A percentile compares a stretch with the other conserved stretches of the same genome.
Evolutionary conservation across 2,888 invertebrate genomes (phyloP).

Genomic region (Tetramorium bicarinatum): DNA sequence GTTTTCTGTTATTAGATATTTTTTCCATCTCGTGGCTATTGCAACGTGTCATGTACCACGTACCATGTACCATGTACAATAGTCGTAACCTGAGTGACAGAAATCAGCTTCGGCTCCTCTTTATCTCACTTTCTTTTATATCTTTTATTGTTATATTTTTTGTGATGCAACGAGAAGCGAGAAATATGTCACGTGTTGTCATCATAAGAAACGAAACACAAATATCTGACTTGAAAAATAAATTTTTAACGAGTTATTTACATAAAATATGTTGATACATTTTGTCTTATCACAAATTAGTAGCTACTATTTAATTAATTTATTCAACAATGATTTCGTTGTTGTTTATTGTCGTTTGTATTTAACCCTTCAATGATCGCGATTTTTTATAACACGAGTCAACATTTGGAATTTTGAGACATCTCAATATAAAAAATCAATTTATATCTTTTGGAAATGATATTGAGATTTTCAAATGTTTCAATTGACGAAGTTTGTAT

Average conservation of each 20-base stretch:
- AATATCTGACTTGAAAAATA: conserved; percentile 42
- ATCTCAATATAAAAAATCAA: no score
- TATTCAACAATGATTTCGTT: neutral
- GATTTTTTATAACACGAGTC: no score
- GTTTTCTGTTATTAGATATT: conserved; percentile 78
- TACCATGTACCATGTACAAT: conserved; percentile 62
- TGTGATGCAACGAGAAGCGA: neutral
- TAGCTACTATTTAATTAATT: neutral
- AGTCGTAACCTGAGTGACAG: conserved; percentile 63
- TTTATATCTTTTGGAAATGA: no score
- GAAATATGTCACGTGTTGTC: conserved; percentile 15
- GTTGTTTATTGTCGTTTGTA: neutral
- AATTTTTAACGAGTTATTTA: conserved; percentile 43
- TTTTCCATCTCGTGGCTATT: conserved; percentile 66
- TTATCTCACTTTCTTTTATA: conserved; percentile 29
- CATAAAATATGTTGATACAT: neutral
- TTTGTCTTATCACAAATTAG: neutral
- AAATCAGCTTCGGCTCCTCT: conserved; percentile 29
- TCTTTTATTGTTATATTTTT: neutral
- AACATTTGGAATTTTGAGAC: no score
- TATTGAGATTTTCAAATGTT: no score
- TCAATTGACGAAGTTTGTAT: no score
- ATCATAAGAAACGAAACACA: conserved; percentile 40
- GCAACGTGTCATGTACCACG: conserved; percentile 61
- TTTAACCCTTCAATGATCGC: no score